These are phyloP conservation scores for Mastomys natalensis DNA, from an alignment of 2,113 vertebrate species.

Conservation along the genomic window DNA sequence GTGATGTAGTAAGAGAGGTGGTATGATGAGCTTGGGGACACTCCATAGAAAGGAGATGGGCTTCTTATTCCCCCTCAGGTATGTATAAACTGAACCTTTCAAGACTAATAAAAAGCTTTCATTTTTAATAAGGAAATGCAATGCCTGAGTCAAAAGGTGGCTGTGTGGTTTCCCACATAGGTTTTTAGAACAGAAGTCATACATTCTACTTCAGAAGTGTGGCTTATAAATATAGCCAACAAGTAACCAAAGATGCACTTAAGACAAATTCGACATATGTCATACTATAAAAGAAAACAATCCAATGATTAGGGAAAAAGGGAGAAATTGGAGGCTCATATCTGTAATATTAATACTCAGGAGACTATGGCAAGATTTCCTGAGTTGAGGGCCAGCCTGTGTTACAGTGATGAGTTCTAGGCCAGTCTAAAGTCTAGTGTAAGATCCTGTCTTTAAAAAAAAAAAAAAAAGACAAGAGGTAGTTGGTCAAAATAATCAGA, in stretches of 20 bases:
- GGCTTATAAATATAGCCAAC: background rate
- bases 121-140: background rate
- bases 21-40: too few species aligned
- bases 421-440: background rate
- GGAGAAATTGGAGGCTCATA: background rate
- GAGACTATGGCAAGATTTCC: background rate
- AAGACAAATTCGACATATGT: background rate
- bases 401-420: background rate
- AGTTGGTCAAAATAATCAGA: background rate
- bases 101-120: background rate
- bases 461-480: background rate
- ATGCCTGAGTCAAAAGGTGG: background rate
- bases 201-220: background rate
- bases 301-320: background rate
- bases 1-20: background rate
- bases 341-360: background rate
- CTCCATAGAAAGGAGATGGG: background rate
- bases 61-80: background rate
- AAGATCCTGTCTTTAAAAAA: background rate
- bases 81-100: background rate
- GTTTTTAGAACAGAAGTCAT: background rate
- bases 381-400: background rate
- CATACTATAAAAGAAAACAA: background rate
- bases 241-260: background rate
- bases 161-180: background rate